Percentiles rank a stretch among this genome's conserved stretches.
phyloP scores from a whole-genome alignment of 2,797 vertebrate species.

The Macropus fuliginosus region DNA sequence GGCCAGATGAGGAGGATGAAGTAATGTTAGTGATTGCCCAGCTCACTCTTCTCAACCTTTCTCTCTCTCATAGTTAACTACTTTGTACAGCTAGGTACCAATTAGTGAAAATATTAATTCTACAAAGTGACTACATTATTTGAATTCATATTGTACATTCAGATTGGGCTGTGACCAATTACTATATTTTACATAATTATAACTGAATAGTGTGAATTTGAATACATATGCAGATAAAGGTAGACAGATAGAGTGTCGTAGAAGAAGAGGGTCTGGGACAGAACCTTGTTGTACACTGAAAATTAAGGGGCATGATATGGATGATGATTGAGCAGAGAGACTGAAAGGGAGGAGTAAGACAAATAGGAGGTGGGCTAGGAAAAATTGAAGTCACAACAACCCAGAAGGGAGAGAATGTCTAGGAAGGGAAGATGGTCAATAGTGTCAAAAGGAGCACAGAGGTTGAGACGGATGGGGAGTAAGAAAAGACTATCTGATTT shows the following conservation, averaged over 20 bases:
- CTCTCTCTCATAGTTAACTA: neutral
- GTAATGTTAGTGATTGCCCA: neutral
- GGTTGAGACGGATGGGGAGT: neutral
- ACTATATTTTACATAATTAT: too few relatives aligned
- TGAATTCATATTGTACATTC: neutral
- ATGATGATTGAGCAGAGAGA: neutral
- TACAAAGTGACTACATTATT: neutral
- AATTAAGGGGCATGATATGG: neutral
- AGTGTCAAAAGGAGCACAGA: neutral
- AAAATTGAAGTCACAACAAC: neutral
- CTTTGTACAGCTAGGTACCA: neutral
- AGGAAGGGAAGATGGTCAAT: neutral
- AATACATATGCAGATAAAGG: neutral
- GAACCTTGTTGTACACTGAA: neutral
- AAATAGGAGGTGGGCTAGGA: neutral
- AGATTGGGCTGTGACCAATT: neutral
- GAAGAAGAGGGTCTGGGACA: neutral
- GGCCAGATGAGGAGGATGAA: neutral
- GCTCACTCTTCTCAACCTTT: neutral
- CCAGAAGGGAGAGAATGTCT: neutral
- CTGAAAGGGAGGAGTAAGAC: neutral
- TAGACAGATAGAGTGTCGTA: neutral
- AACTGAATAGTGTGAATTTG: neutral
- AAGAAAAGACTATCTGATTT: neutral
- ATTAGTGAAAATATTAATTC: neutral